These are phyloP conservation scores for Miichthys miiuy DNA, from an alignment of 2,797 vertebrate genomes.

Conservation along the genomic window DNA sequence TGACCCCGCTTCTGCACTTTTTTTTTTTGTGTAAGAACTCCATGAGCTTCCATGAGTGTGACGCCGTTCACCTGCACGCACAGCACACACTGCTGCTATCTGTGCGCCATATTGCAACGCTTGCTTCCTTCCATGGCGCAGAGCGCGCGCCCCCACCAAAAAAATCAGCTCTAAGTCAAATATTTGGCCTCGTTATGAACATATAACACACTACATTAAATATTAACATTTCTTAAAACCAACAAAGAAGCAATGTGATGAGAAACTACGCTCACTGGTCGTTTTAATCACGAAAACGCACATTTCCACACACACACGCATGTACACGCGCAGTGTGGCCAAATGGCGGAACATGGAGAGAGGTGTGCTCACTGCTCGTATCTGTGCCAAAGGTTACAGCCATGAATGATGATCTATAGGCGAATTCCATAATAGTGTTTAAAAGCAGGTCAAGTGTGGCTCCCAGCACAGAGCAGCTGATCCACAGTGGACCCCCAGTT, in stretches of 20 bases:
- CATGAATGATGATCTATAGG: conserved; percentile 51
- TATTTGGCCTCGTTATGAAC: background rate
- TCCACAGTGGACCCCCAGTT: conserved; percentile 3
- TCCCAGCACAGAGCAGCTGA: conserved; percentile 22
- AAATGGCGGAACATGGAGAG: conserved; percentile 61
- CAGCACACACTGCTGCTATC: background rate
- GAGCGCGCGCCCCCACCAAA: background rate
- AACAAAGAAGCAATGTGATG: background rate
- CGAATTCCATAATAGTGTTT: conserved; percentile 42
- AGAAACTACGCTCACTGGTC: background rate
- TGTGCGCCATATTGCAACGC: conserved; percentile 22
- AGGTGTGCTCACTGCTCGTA: conserved; percentile 47
- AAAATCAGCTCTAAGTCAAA: background rate
- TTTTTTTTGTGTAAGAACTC: background rate
- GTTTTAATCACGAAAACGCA: background rate
- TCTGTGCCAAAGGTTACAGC: conserved; percentile 82
- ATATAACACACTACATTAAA: no score
- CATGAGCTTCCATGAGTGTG: background rate
- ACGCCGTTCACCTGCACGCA: background rate
- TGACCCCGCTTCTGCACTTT: conserved; percentile 21
- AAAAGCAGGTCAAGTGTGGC: conserved; percentile 46
- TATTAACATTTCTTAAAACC: background rate
- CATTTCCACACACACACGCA: background rate
- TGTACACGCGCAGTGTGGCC: conserved; percentile 31
- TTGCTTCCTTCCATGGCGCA: background rate